Base-by-base conservation (phyloP, 1,140 invertebrate genomes). In the Dermatophagoides farinae region DNA sequence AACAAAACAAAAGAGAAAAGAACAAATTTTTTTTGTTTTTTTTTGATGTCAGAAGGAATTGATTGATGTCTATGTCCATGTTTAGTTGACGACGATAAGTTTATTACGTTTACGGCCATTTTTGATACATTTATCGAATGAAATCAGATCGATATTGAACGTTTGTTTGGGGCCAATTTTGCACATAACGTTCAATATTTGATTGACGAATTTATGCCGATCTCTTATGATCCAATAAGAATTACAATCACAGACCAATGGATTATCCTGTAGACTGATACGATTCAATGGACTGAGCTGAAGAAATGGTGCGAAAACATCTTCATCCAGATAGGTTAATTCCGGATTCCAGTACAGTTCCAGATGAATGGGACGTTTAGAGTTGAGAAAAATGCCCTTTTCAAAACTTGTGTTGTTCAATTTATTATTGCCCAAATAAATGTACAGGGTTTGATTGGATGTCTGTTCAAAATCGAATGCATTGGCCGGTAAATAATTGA, bases 311-410 rank as follows among this genome's bases (percentile, higher is more conserved):
- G 25, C 44, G 40, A 60, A 60, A n/a, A 60, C 22, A 11, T 37
- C 6, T 23, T 60, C 58, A 25, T 60, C 58, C n/a, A 60, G 23
- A 43, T 60, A 60, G 20, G 46, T 52, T 23, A 60, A 25, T 4
- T 60, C 23, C 6, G 41, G 44, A 37, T 60, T 60, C 58, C 58
- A 60, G n/a, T 60, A 60, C n/a, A 60, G 22, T 50, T 60, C 58
- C 11, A 60, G n/a, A 43, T 60, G 58, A 2, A 60, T 37, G 6
- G 58, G 58, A 12, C 58, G 58, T 23, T 49, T 60, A 1, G 58
- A 16, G 22, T 60, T 60, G 1, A 60, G 22, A 23, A 60, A 50
- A n/a, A 60, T 22, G 1, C 58, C 58, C 4, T 23, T 52, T 43
- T 60, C 58, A 25, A 60, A 60, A 52, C 58, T 60, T 8, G 47